Conservation (phyloP, 2,797 vertebrate genomes). For the Acanthurus tractus region DNA sequence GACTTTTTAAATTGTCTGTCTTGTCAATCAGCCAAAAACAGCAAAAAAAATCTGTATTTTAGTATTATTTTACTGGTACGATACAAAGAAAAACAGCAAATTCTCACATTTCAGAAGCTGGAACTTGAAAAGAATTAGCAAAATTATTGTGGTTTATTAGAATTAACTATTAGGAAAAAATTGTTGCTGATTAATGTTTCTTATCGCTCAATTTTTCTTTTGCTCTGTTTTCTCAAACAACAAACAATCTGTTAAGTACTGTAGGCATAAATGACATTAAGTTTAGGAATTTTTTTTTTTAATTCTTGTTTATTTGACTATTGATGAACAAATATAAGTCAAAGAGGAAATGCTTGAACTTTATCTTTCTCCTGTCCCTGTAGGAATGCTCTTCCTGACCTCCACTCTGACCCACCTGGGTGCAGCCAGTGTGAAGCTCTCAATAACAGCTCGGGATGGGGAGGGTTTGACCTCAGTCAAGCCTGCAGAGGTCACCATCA, state of each 20-base stretch:
- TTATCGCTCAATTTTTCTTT: not conserved
- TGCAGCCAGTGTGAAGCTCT: constrained; percentile 81
- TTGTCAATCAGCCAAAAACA: too few relatives aligned
- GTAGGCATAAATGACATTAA: too few relatives aligned
- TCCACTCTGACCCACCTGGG: constrained; percentile 87
- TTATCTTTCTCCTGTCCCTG: not conserved
- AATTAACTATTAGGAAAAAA: not conserved
- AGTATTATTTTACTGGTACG: not conserved
- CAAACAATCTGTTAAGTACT: too few relatives aligned
- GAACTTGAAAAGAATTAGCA: too few relatives aligned
- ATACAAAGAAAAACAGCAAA: not conserved
- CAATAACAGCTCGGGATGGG: constrained; percentile 88
- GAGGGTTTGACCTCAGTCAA: constrained; percentile 83
- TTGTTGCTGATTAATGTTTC: not conserved
- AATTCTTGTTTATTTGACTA: too few relatives aligned
- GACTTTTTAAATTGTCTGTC: too few relatives aligned
- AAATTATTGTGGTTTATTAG: not conserved
- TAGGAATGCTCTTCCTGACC: constrained; percentile 90
- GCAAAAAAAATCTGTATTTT: too few relatives aligned
- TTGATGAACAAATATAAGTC: not conserved
- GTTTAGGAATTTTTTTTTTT: too few relatives aligned
- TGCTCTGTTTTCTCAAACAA: not conserved
- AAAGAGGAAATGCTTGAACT: not conserved
- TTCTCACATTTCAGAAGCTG: not conserved
- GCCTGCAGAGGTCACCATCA: constrained; percentile 89